These are phyloP conservation scores for Pammene fasciana DNA, from an alignment of 2,888 invertebrate genomes.

Conservation along the genomic window DNA sequence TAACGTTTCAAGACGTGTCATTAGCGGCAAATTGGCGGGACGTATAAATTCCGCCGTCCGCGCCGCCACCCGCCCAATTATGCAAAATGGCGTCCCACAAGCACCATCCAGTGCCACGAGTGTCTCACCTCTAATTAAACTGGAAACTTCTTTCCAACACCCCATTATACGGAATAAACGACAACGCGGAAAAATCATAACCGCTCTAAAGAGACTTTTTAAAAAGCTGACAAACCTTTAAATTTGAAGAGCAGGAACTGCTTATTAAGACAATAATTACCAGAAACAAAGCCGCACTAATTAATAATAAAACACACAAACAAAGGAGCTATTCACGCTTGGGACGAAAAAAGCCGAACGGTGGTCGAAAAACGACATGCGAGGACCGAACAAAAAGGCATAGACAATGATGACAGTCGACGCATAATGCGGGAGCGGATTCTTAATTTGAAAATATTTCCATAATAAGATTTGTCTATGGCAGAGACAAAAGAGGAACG, in stretches of 20 bases:
- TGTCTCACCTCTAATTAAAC: constrained; percentile 83
- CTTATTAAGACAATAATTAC: constrained; percentile 84
- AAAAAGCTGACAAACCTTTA: constrained; percentile 72
- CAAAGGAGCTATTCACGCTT: constrained; percentile 80
- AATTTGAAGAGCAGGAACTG: constrained; percentile 79
- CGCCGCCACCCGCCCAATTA: constrained; percentile 80
- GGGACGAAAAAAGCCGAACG: constrained; percentile 79
- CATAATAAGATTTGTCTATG: constrained; percentile 83
- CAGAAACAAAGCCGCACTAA: constrained; percentile 82
- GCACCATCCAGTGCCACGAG: constrained; percentile 78
- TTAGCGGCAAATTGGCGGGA: constrained; percentile 82
- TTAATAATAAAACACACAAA: constrained; percentile 84
- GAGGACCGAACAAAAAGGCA: constrained; percentile 80
- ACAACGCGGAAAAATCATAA: constrained; percentile 28
- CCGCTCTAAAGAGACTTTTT: constrained; percentile 44
- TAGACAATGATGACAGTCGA: constrained; percentile 82
- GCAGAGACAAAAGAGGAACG: constrained; percentile 74
- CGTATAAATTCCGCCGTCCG: constrained; percentile 74
- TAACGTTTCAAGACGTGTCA: constrained; percentile 71
- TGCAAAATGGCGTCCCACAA: constrained; percentile 82
- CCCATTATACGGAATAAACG: constrained; percentile 80
- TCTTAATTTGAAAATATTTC: constrained; percentile 84
- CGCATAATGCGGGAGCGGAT: constrained; percentile 83
- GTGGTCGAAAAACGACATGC: constrained; percentile 83
- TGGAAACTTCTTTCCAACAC: constrained; percentile 79